Evolutionary conservation across 1,140 invertebrate genomes (phyloP).

Genomic region (Aphis gossypii): DNA sequence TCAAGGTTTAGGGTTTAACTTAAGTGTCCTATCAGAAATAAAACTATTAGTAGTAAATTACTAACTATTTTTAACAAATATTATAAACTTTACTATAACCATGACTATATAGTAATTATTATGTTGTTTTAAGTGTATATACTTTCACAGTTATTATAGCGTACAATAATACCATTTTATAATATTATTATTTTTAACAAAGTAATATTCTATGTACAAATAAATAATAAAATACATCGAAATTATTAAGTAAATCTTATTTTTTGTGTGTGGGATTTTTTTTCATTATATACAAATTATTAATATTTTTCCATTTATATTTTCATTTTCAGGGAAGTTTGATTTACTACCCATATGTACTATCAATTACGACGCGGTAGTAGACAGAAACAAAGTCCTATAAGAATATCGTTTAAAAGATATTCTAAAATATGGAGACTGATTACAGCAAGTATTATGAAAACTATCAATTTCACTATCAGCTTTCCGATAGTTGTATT

Average conservation of each 20-base stretch:
- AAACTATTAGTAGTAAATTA: no score
- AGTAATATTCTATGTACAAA: neutral
- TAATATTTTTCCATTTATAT: neutral
- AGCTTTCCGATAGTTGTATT: slow-evolving; percentile 29
- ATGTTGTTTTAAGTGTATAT: neutral
- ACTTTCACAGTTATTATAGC: neutral
- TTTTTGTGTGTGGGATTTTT: neutral
- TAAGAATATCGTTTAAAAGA: slow-evolving; percentile 43
- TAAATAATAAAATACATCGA: neutral
- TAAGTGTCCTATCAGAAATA: no score
- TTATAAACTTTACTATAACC: no score
- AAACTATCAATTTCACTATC: slow-evolving; percentile 39
- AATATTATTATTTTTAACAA: neutral
- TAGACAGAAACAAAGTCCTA: neutral
- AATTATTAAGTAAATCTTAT: neutral
- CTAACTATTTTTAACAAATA: no score
- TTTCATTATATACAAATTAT: neutral
- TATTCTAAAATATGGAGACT: slow-evolving; percentile 46
- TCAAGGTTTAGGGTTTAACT: no score
- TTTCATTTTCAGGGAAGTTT: neutral
- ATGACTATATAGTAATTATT: no score
- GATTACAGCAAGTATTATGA: neutral
- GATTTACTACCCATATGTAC: slow-evolving; percentile 44
- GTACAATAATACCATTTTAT: neutral
- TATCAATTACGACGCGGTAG: slow-evolving; percentile 46